A percentile compares a stretch with the other conserved stretches of the same genome.
phyloP scores from a whole-genome alignment of 1,140 invertebrate species.

The Bombus polaris region DNA sequence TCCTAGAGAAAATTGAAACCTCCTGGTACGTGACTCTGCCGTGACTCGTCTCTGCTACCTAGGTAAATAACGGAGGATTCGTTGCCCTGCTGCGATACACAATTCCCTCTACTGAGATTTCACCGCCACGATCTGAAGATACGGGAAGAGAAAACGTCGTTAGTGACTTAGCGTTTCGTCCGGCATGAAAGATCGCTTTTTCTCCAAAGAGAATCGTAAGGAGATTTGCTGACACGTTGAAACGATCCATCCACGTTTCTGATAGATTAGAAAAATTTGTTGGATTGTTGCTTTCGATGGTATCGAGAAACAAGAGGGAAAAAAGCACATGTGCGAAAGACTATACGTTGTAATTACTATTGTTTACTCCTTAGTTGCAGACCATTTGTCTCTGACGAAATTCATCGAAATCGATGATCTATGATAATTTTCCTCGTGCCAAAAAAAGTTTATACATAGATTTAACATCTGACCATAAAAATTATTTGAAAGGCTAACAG shows the following conservation, averaged over 20 bases:
- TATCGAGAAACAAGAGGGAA: no score
- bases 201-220: not conserved
- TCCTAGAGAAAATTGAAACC: conserved; percentile 38
- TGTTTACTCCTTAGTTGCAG: no score
- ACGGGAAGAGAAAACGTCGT: conserved; percentile 9
- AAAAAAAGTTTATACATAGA: no score
- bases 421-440: no score
- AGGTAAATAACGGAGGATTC: conserved; percentile 52
- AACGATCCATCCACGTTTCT: not conserved
- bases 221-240: not conserved
- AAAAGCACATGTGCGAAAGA: no score
- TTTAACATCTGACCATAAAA: no score
- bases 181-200: not conserved
- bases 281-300: not conserved
- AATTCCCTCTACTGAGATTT: conserved; percentile 7
- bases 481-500: no score
- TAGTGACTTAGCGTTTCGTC: not conserved
- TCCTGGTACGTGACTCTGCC: conserved; percentile 26
- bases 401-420: no score
- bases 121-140: not conserved
- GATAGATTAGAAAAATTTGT: not conserved
- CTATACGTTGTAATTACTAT: no score
- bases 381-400: no score
- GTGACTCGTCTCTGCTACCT: conserved; percentile 11
- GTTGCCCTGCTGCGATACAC: conserved; percentile 21